A percentile compares a stretch with the other conserved stretches of the same genome.
Conservation (phyloP, 2,888 invertebrate species). For the Cynaeus angustus region DNA sequence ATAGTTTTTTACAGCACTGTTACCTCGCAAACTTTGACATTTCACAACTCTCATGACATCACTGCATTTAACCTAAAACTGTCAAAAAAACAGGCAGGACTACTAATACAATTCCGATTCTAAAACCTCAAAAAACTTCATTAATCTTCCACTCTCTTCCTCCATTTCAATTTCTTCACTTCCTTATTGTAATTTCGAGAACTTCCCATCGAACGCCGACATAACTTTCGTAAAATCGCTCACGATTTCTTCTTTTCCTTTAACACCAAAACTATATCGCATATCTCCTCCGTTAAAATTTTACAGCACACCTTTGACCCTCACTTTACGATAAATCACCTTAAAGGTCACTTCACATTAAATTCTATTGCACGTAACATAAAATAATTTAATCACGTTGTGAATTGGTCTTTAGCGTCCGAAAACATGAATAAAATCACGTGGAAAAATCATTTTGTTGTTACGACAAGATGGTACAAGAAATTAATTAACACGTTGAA, state of each 20-base stretch:
- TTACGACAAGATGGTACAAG: background rate
- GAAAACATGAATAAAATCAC: conserved; percentile 1
- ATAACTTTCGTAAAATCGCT: conserved; percentile 3
- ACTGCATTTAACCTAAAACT: too few species aligned
- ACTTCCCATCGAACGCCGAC: background rate
- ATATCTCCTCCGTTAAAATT: conserved; percentile 3
- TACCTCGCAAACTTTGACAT: too few species aligned
- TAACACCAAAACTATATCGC: conserved; percentile 19
- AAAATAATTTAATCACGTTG: conserved; percentile 17
- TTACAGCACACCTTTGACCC: conserved; percentile 15
- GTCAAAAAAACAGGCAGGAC: too few species aligned
- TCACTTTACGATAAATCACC: conserved; percentile 12
- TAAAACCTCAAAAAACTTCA: background rate
- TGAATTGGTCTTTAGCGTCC: conserved; percentile 17
- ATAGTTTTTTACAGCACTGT: too few species aligned
- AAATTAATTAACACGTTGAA: conserved; percentile 34
- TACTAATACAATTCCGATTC: too few species aligned
- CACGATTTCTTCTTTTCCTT: background rate
- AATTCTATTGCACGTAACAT: conserved; percentile 10
- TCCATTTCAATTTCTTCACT: conserved; percentile 6
- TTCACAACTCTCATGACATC: too few species aligned
- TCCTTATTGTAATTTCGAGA: background rate
- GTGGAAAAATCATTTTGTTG: conserved; percentile 2
- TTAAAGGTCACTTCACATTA: conserved; percentile 13
- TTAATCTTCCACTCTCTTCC: conserved; percentile 10